phyloP scores from a whole-genome alignment of 2,113 vertebrate species.

The Megaceryle torquata region DNA sequence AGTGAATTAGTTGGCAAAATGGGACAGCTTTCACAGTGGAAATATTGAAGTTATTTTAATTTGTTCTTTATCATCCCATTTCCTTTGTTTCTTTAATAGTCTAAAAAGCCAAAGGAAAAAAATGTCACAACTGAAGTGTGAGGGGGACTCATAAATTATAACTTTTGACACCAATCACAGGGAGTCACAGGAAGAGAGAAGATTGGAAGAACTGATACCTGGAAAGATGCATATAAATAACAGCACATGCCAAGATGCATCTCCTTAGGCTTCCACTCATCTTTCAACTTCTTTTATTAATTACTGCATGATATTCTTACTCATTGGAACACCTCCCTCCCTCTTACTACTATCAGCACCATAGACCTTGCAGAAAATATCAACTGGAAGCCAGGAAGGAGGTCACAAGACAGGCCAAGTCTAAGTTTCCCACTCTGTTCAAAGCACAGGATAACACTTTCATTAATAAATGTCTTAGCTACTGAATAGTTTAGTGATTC shows the following conservation, averaged over 20 bases:
- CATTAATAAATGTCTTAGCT: not conserved
- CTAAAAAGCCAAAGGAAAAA: not conserved
- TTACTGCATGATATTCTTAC: not conserved
- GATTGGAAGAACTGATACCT: not conserved
- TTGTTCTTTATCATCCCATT: not conserved
- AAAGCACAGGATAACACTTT: not conserved
- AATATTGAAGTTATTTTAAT: slow-evolving; percentile 16
- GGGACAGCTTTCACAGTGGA: not conserved
- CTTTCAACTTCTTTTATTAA: slow-evolving; percentile 7
- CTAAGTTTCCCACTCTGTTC: not conserved
- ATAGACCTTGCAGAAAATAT: not conserved
- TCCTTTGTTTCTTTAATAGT: slow-evolving; percentile 28
- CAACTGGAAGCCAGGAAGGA: not conserved
- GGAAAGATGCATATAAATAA: slow-evolving; percentile 6
- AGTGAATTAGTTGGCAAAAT: slow-evolving; percentile 18
- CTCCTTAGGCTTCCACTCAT: not conserved
- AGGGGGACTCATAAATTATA: not conserved
- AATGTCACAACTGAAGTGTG: not conserved
- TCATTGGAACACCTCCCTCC: not conserved
- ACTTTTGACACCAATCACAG: slow-evolving; percentile 12
- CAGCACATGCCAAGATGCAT: not conserved
- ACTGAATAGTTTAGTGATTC: not conserved
- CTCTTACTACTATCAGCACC: not conserved
- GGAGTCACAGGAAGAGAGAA: not conserved
- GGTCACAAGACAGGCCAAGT: not conserved